Conservation (phyloP, 2,888 invertebrate genomes). For the Sminthurinus aureus region DNA sequence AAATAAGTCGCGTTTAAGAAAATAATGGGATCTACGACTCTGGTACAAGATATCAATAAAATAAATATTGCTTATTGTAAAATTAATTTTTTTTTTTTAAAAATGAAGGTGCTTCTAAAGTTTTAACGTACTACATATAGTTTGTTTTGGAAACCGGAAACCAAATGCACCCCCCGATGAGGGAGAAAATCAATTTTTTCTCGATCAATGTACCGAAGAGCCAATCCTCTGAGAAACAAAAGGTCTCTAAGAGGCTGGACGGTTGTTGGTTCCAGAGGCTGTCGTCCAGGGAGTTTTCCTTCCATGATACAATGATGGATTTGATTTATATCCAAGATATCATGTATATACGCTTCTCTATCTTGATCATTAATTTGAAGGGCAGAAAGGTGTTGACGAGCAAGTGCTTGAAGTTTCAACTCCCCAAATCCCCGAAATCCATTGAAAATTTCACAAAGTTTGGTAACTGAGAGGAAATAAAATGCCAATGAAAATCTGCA, state of each 20-base stretch:
- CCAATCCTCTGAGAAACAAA: neutral
- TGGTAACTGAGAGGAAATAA: neutral
- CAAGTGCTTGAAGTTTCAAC: neutral
- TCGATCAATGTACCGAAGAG: neutral
- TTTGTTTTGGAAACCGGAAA: neutral
- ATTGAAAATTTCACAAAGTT: neutral
- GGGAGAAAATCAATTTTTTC: slow-evolving; percentile 8
- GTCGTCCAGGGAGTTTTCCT: neutral
- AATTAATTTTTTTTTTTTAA: no score
- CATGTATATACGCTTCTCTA: neutral
- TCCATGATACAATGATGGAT: neutral
- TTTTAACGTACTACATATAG: neutral
- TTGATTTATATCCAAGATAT: neutral
- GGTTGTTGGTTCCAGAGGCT: no score
- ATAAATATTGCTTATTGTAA: no score
- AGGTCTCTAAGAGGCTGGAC: neutral
- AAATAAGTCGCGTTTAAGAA: no score
- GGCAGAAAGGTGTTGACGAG: neutral
- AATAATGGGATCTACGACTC: no score
- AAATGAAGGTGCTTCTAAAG: no score
- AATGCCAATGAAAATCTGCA: neutral
- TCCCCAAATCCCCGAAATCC: neutral
- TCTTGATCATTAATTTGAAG: slow-evolving; percentile 8
- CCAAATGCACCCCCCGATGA: neutral
- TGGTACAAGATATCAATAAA: no score